A percentile compares a stretch with the other conserved stretches of the same genome.
phyloP scores from a whole-genome alignment of 1,140 invertebrate genomes.

The Pogonognathellus flavescens region DNA sequence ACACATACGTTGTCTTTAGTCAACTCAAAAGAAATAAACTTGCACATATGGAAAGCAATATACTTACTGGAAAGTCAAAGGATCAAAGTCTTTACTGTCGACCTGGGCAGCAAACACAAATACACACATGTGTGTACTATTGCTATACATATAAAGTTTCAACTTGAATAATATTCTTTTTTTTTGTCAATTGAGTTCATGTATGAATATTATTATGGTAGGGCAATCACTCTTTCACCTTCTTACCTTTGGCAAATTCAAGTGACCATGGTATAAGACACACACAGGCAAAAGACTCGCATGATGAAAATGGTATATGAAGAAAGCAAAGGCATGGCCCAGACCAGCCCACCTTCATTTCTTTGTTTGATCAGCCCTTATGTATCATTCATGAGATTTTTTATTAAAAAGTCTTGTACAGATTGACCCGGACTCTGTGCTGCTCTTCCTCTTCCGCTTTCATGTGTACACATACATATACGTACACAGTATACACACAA shows the following conservation, averaged over 20 bases:
- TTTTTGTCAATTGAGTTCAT: conserved; percentile 28
- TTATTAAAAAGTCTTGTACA: conserved; percentile 52
- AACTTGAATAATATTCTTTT: conserved; percentile 2
- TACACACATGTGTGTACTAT: background rate
- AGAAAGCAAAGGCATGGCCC: background rate
- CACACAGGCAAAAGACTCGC: background rate
- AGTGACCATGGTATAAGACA: conserved; percentile 19
- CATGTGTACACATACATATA: background rate
- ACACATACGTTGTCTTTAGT: background rate
- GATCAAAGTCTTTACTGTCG: conserved; percentile 56
- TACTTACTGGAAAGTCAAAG: conserved; percentile 42
- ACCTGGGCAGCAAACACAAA: conserved; percentile 41
- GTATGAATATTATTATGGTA: background rate
- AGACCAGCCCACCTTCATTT: conserved; percentile 52
- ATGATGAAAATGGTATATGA: background rate
- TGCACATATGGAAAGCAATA: background rate
- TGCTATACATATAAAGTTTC: no score
- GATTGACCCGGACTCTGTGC: conserved; percentile 34
- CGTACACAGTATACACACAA: background rate
- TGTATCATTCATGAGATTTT: conserved; percentile 52
- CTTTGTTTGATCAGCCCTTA: conserved; percentile 53
- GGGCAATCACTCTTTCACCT: conserved; percentile 24
- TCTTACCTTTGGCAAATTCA: conserved; percentile 31
- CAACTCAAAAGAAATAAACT: conserved; percentile 25
- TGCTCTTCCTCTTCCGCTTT: background rate